phyloP scores from a whole-genome alignment of 2,797 vertebrate species.

The Sebastes steindachneri region DNA sequence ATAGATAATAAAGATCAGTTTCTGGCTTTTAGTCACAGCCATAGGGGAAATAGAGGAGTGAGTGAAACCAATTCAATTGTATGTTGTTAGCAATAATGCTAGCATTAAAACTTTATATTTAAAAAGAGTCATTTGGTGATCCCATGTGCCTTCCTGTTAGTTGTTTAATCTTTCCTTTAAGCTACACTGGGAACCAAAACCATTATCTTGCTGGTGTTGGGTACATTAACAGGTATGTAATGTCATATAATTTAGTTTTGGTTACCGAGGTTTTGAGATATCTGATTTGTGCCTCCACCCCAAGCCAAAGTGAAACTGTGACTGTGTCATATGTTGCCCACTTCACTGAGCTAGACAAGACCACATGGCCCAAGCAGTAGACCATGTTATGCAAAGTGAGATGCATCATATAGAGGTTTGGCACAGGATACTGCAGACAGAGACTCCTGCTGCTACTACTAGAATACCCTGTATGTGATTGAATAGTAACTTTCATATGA shows the following conservation, averaged over 20 bases:
- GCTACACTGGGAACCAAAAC: background rate
- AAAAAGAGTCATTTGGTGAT: background rate
- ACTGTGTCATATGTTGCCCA: slow-evolving; percentile 14
- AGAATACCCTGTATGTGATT: background rate
- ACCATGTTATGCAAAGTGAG: background rate
- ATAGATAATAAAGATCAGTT: background rate
- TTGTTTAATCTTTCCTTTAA: background rate
- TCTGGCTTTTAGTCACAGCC: background rate
- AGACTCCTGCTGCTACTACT: background rate
- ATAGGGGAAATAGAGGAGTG: background rate
- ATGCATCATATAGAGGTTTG: background rate
- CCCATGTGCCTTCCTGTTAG: background rate
- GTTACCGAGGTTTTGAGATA: background rate
- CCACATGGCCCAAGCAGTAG: background rate
- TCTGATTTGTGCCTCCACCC: background rate
- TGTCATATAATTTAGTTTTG: background rate
- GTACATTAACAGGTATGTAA: background rate
- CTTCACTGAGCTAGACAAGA: background rate
- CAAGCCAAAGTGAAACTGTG: background rate
- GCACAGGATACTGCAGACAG: slow-evolving; percentile 3
- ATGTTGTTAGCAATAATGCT: background rate
- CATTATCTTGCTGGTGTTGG: background rate
- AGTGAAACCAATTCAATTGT: background rate
- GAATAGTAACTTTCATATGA: background rate
- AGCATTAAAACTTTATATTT: background rate